phyloP scores from a whole-genome alignment of 2,113 vertebrate species.

The Ornithorhynchus anatinus region DNA sequence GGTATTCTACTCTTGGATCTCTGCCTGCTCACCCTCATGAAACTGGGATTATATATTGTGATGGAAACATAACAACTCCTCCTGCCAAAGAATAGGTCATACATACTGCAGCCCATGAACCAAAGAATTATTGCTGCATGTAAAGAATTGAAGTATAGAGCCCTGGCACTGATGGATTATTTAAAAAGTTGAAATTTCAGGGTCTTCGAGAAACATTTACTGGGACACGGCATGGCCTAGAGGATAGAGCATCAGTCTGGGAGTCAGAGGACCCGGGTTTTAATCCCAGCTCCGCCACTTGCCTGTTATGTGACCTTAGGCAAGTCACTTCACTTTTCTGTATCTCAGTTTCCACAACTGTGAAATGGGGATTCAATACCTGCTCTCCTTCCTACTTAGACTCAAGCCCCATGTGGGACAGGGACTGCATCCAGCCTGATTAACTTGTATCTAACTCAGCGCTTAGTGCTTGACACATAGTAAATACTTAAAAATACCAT shows the following conservation, averaged over 20 bases:
- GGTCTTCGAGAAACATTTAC: conserved; percentile 6
- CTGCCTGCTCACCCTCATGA: conserved; percentile 50
- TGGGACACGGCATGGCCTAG: neutral
- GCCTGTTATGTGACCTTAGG: too few species aligned
- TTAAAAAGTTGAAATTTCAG: neutral
- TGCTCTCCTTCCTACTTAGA: too few species aligned
- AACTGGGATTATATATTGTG: conserved; percentile 37
- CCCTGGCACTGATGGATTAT: neutral
- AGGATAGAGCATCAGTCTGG: neutral
- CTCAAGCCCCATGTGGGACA: too few species aligned
- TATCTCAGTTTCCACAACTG: too few species aligned
- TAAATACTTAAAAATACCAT: too few species aligned
- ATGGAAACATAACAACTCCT: conserved; percentile 44
- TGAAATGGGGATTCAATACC: too few species aligned
- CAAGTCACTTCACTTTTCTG: too few species aligned
- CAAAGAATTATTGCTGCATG: conserved; percentile 6
- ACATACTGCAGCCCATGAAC: conserved; percentile 16
- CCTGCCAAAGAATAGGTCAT: conserved; percentile 52
- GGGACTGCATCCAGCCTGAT: too few species aligned
- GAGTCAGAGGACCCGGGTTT: neutral
- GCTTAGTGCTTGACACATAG: too few species aligned
- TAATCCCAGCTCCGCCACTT: too few species aligned
- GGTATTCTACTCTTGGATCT: conserved; percentile 41
- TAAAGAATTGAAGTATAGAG: neutral
- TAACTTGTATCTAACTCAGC: too few species aligned